Evolutionary conservation across 2,113 vertebrate genomes (phyloP).

Genomic region (Halcyon senegalensis): DNA sequence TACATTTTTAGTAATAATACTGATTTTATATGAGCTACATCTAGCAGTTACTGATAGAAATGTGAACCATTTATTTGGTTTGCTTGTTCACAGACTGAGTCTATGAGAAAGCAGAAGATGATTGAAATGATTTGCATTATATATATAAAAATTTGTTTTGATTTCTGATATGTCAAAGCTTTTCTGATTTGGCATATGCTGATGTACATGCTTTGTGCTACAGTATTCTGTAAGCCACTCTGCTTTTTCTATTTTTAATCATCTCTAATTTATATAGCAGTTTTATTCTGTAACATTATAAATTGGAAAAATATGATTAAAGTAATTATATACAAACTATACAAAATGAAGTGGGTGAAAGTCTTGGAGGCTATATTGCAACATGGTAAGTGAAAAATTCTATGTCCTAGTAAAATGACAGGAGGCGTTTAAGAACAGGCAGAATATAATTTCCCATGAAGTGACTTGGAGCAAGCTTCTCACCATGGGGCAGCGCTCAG

Average conservation of each 20-base stretch:
- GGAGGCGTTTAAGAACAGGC: neutral
- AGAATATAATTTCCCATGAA: neutral
- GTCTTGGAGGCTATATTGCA: neutral
- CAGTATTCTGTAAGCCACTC: neutral
- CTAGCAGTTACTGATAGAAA: neutral
- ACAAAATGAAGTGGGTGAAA: neutral
- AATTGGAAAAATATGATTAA: neutral
- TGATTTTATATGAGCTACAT: neutral
- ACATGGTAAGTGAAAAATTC: neutral
- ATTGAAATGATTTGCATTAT: neutral
- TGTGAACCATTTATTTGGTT: neutral
- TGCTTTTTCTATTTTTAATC: neutral
- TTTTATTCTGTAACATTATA: neutral
- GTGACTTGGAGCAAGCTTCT: neutral
- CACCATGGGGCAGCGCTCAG: accelerated
- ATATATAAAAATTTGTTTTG: neutral
- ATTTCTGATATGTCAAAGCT: neutral
- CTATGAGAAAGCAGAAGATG: neutral
- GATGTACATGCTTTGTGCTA: neutral
- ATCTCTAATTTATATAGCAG: neutral
- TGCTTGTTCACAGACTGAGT: neutral
- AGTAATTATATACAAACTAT: neutral
- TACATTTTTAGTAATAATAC: neutral
- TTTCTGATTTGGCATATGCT: neutral
- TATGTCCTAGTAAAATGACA: neutral